Evolutionary conservation across 2,113 vertebrate species (phyloP).

Genomic region (Pseudorhombus dupliciocellatus): DNA sequence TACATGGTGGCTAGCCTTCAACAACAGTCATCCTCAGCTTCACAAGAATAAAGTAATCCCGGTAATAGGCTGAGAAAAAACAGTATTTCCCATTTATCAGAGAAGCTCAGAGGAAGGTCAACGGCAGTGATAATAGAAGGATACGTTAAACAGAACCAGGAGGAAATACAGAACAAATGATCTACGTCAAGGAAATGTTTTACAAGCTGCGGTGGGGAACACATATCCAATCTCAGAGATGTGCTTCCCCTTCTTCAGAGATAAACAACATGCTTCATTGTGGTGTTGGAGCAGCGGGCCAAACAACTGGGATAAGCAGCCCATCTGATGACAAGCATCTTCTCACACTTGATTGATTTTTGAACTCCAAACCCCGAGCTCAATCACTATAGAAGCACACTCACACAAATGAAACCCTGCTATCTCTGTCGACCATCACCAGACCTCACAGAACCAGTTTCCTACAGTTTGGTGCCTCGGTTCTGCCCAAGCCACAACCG

Average conservation of each 20-base stretch:
- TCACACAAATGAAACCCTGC: slow-evolving; percentile 21
- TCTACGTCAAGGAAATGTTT: slow-evolving; percentile 54
- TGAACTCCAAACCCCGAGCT: slow-evolving; percentile 2
- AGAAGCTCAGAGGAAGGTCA: slow-evolving; percentile 27
- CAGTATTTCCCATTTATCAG: slow-evolving; percentile 25
- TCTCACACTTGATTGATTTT: slow-evolving; percentile 57
- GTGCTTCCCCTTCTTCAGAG: slow-evolving; percentile 39
- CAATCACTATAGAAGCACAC: slow-evolving; percentile 18
- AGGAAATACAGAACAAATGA: slow-evolving; percentile 36
- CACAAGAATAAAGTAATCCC: slow-evolving; percentile 19
- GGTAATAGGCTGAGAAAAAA: slow-evolving; percentile 25
- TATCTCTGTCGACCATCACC: slow-evolving; percentile 58
- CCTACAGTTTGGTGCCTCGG: slow-evolving; percentile 31
- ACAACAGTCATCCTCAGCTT: slow-evolving; percentile 20
- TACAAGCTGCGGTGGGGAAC: slow-evolving; percentile 60
- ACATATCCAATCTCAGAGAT: slow-evolving; percentile 55
- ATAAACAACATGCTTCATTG: slow-evolving; percentile 60
- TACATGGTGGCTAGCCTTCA: slow-evolving; percentile 31
- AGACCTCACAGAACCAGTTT: slow-evolving; percentile 59
- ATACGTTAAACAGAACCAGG: slow-evolving; percentile 49
- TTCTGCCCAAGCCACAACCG: slow-evolving; percentile 63
- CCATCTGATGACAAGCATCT: slow-evolving; percentile 58
- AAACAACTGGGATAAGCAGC: slow-evolving; percentile 52
- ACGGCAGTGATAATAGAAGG: slow-evolving; percentile 32
- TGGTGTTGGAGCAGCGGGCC: slow-evolving; percentile 26